Evolutionary conservation across 2,888 invertebrate genomes (phyloP).

Genomic region (Drosophila stalkeri): DNA sequence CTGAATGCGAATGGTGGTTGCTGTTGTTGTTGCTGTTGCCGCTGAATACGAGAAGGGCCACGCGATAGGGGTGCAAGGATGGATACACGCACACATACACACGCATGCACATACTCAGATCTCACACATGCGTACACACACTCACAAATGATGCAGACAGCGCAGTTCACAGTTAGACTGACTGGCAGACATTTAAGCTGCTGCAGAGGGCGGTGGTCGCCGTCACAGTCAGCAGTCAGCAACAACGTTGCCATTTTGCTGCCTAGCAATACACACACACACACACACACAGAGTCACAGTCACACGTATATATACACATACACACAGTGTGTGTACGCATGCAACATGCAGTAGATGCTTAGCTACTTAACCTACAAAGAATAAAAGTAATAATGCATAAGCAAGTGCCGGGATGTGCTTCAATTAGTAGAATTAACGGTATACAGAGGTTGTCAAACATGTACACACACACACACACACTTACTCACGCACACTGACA

Average conservation of each 20-base stretch:
- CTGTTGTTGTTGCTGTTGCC: constrained; percentile 34
- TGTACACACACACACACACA: constrained; percentile 20
- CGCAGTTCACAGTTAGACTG: constrained; percentile 72
- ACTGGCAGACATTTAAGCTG: constrained; percentile 73
- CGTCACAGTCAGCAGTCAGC: constrained; percentile 27
- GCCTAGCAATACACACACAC: constrained; percentile 30
- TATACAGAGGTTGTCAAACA: constrained; percentile 25
- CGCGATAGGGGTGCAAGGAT: constrained; percentile 58
- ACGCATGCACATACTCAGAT: constrained; percentile 16
- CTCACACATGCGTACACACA: constrained; percentile 25
- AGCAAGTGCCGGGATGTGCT: constrained; percentile 15
- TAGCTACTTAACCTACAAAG: constrained; percentile 77
- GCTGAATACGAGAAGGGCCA: constrained; percentile 45
- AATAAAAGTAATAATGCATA: constrained; percentile 50
- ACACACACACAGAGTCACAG: neutral
- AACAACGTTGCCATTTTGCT: constrained; percentile 38
- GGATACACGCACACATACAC: constrained; percentile 14
- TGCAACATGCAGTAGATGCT: constrained; percentile 72
- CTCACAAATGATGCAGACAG: constrained; percentile 54
- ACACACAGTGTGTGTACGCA: constrained; percentile 23
- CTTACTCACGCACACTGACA: constrained; percentile 9
- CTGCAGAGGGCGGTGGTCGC: constrained; percentile 77
- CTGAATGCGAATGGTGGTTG: constrained; percentile 39
- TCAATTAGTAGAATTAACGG: constrained; percentile 21
- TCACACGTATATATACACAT: neutral